These are phyloP conservation scores for Hemicentrotus pulcherrimus DNA, from an alignment of 35 echinoderm and acorn worm genomes.

Conservation along the genomic window DNA sequence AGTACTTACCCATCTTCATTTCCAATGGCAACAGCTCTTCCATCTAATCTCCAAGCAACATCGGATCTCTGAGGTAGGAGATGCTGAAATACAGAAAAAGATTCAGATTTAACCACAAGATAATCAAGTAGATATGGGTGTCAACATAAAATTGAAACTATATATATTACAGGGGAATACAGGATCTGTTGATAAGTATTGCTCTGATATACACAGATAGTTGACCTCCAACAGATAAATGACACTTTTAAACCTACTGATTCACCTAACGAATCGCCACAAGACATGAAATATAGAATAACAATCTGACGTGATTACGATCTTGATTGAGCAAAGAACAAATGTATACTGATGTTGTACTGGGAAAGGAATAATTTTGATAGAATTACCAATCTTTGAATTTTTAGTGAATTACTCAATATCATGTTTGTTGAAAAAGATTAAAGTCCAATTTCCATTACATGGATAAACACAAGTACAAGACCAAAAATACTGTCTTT, in stretches of 20 bases:
- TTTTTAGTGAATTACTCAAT: too few species aligned
- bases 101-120: not conserved
- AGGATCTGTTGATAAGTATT: too few species aligned
- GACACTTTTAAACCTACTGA: not conserved
- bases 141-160: not conserved
- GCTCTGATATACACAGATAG: too few species aligned
- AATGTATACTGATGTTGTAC: too few species aligned
- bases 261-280: not conserved
- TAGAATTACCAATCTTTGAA: too few species aligned
- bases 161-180: too few species aligned
- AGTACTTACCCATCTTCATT: slow-evolving; percentile 91
- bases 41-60: slow-evolving; percentile 88
- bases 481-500: too few species aligned
- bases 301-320: not conserved
- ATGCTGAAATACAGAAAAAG: slow-evolving; percentile 55
- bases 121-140: not conserved
- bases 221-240: not conserved
- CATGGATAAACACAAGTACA: too few species aligned
- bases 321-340: too few species aligned
- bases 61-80: slow-evolving; percentile 85
- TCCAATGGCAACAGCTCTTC: slow-evolving; percentile 79
- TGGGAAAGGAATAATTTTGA: too few species aligned
- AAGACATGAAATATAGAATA: not conserved
- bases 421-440: too few species aligned
- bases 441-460: too few species aligned